These are phyloP conservation scores for Zaprionus africanus DNA, from an alignment of 1,140 invertebrate genomes.

Conservation along the genomic window DNA sequence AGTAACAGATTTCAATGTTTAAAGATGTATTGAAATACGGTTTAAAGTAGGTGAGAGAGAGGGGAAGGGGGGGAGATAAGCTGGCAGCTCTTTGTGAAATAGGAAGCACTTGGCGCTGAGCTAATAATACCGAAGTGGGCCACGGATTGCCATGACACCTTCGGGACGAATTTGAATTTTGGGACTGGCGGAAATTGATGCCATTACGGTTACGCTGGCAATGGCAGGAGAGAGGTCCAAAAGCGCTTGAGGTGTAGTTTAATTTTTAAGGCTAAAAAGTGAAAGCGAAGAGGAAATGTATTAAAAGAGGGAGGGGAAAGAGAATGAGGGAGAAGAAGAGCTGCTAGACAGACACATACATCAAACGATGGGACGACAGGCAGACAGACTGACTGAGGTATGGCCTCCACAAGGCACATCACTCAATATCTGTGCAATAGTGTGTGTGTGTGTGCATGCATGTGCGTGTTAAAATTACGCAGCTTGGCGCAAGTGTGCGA, in stretches of 20 bases:
- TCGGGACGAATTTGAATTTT: conserved; percentile 62
- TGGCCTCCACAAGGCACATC: conserved; percentile 60
- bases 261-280: conserved; percentile 55
- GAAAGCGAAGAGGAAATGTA: conserved; percentile 50
- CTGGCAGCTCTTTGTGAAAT: conserved; percentile 26
- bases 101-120: conserved; percentile 34
- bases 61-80: neutral
- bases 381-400: conserved; percentile 29
- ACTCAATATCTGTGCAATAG: conserved; percentile 75
- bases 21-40: neutral
- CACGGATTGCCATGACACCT: conserved; percentile 39
- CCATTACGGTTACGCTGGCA: conserved; percentile 67
- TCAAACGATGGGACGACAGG: conserved; percentile 53
- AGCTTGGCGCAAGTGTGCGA: conserved; percentile 47
- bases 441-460: conserved; percentile 52
- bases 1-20: conserved; percentile 24
- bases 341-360: conserved; percentile 68
- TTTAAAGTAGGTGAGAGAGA: neutral
- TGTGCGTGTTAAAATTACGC: conserved; percentile 66
- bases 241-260: conserved; percentile 55
- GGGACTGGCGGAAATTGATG: conserved; percentile 70
- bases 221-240: conserved; percentile 28
- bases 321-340: neutral
- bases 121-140: conserved; percentile 46
- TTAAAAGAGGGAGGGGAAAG: neutral